Percentiles rank a stretch among this genome's conserved stretches.
Conservation (phyloP, 1,140 invertebrate genomes). For the Arion vulgaris region DNA sequence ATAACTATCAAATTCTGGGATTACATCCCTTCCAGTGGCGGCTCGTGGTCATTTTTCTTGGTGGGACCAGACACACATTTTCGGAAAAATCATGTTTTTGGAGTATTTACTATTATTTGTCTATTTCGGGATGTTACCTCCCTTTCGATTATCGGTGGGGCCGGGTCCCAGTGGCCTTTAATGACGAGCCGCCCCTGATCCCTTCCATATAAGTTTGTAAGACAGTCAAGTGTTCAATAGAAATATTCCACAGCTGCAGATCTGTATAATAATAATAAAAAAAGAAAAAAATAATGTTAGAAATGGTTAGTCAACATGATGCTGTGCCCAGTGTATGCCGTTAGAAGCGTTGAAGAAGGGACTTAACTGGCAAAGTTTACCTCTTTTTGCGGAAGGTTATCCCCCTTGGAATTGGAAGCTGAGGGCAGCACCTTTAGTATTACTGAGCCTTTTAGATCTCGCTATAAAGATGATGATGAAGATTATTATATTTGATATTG, state of each 20-base stretch:
- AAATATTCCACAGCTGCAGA: neutral
- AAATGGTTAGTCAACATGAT: conserved; percentile 5
- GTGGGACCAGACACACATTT: too few relatives aligned
- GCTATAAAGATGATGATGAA: conserved; percentile 40
- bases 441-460: conserved; percentile 59
- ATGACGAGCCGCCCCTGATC: too few relatives aligned
- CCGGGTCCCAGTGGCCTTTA: too few relatives aligned
- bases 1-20: too few relatives aligned
- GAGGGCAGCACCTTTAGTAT: conserved; percentile 67
- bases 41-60: too few relatives aligned
- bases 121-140: too few relatives aligned
- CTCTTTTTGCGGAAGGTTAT: conserved; percentile 42
- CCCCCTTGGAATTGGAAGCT: conserved; percentile 34
- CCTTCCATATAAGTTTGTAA: too few relatives aligned
- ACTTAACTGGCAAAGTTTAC: conserved; percentile 24
- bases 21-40: too few relatives aligned
- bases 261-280: neutral
- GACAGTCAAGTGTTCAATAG: neutral
- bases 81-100: too few relatives aligned
- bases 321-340: neutral
- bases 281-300: neutral
- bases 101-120: too few relatives aligned
- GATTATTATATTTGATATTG: too few relatives aligned
- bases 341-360: neutral
- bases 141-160: too few relatives aligned